phyloP scores from a whole-genome alignment of 2,113 vertebrate species.

The Sialia sialis region DNA sequence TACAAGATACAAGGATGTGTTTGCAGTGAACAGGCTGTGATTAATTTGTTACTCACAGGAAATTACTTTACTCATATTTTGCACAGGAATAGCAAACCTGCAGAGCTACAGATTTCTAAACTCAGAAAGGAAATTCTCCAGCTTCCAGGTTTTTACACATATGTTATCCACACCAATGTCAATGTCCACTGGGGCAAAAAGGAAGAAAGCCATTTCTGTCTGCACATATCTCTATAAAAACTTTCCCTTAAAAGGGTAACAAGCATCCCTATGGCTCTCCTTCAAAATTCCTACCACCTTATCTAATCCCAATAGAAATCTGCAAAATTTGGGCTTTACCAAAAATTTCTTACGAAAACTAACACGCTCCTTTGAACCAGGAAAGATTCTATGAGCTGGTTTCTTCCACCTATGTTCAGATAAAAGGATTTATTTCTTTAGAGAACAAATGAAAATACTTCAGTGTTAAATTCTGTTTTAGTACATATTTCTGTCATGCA shows the following conservation, averaged over 20 bases:
- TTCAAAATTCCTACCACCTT: not conserved
- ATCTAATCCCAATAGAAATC: not conserved
- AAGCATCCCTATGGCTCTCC: not conserved
- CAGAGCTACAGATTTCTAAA: not conserved
- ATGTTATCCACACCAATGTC: not conserved
- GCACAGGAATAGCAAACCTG: not conserved
- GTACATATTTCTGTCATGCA: not conserved
- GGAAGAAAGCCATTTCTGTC: not conserved
- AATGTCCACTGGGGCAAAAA: not conserved
- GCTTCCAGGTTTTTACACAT: not conserved
- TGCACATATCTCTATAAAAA: not conserved
- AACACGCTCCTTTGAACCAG: not conserved
- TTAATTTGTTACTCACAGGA: not conserved
- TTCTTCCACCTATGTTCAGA: not conserved
- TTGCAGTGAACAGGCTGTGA: not conserved
- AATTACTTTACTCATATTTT: not conserved
- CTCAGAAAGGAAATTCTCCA: not conserved
- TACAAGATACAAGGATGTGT: not conserved
- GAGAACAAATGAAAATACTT: not conserved
- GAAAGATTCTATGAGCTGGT: not conserved
- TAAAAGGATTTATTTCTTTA: not conserved
- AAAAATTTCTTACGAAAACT: not conserved
- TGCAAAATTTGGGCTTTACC: not conserved
- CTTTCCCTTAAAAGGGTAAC: not conserved
- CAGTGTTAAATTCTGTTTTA: not conserved